Base-by-base conservation (phyloP, 2,888 invertebrate species). In the Colletes collaris region DNA sequence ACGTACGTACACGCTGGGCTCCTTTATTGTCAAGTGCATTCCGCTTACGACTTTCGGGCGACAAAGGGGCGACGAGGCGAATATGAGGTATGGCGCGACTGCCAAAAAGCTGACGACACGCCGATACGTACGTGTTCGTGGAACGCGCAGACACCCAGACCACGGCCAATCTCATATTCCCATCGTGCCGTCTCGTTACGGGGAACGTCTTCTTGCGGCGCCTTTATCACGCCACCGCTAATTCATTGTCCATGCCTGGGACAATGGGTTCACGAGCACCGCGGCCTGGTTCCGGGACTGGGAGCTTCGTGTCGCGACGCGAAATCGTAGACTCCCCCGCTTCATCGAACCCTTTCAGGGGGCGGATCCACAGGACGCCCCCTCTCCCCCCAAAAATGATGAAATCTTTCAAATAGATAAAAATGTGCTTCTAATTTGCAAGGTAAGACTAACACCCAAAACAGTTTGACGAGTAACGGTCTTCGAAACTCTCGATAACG, bases 11-110 rank as follows among this genome's bases (percentile, higher is more conserved):
- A 11, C 37, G 37, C 58, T 27, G 72, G 66, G 55, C 53, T 72
- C 73, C 70, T 87, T 87, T 89, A 89, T 87, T 81, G 82, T 83
- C 82, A 76, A 83, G 83, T 73, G 82, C 79, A 88, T 87, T 89
- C 86, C 80, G 84, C 79, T 78, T 84, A 76, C 77, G 81, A 76
- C 76, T 83, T 86, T 81, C 74, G 74, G 74, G 65, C 66, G 82
- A 82, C 76, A 84, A 83, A 82, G 77, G 68, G 82, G 79, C 71
- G 78, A 60, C 65, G 69, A 72, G 64, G 72, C 60, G 73, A 79
- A 81, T 83, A 72, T 70, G 73, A 82, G 78, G 73, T 77, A 77
- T 77, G 77, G 69, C 52, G 69, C 60, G 76, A 73, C 79, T 89
- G 88, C 87, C 87, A 87, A 88, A 87, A 85, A 87, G 82, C 84